Evolutionary conservation across 1,140 invertebrate genomes (phyloP), one percentile per base, ranked within the genome.

Genomic region (Drosophila sulfurigaster): DNA sequence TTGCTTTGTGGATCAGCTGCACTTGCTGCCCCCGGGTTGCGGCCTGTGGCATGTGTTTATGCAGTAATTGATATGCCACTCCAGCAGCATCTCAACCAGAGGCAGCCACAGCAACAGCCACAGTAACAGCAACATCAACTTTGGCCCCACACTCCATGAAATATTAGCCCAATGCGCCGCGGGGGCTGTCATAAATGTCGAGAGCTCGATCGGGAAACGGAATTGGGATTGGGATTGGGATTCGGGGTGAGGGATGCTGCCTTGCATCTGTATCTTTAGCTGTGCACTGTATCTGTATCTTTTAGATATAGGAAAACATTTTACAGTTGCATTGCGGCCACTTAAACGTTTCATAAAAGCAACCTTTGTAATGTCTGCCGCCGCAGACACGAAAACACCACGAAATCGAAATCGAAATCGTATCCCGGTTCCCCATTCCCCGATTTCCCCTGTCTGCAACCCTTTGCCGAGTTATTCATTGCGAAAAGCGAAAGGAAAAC

Each of bases 301-400:
- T 69, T 76, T 45, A 77, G 82, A 56, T 83, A 74, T 86, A 75
- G 74, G 69, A 81, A 87, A 89, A 78, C 78, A 81, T 88, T 88
- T 89, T 89, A 89, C 85, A 85, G 86, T 89, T 89, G 85, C 85
- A 89, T 76, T 81, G 81, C 62, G 35, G 65, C 81, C 85, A 89
- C 85, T 89, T 89, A 89, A 89, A 79, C 85, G 85, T 85, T 89
- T 85, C 85, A 89, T 89, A 89, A 89, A 89, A 85, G 85, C 85
- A 89, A 89, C 85, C 85, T 89, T 89, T 89, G 85, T 89, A 85
- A 78, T 78, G 69, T 79, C 72, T 86, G 79, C 76, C 79, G 69
- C 66, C 60, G 77, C 64, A 74, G 51, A 43, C 38, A 51, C 46
- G 16, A 25, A 49, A 49, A 49, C 16, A 49, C 51, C 51, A 52